Base-by-base conservation (phyloP, 2,113 vertebrate species). In the Etheostoma cragini region DNA sequence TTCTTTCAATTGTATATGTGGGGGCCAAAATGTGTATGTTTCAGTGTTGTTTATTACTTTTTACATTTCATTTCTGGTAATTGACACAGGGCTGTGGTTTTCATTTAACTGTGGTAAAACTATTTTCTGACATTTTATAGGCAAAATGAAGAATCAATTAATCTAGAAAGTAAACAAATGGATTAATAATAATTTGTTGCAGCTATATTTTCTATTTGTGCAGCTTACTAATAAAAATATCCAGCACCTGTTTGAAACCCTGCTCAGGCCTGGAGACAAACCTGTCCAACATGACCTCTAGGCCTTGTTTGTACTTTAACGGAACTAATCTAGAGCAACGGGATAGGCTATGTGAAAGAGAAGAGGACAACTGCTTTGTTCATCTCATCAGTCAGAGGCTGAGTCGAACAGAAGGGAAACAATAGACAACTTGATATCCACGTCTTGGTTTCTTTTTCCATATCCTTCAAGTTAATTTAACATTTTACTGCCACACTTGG, bases 381-480 rank as follows among this genome's bases (percentile, higher is more conserved):
- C 26, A 12, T 13, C 7, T 76, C 17, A 63, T 84, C 64, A 24
- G 13, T 56, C 16, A 53, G 64, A 71, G 57, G 7, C 33, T 26
- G 19, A 63, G 33, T 68, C 57, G 0, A 57, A 80, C 8, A 64
- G 38, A 8, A 17, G 0, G 13, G 21, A 17, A 45, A 70, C 24
- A 6, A 72, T 60, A 79, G 66, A 72, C 58, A 82, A 82, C 76
- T 17, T 17, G 50, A 76, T 67, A 67, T 67, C 56, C 45, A 13
- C 0, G 17, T 62, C 46, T 21, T 24, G 73, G 71, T 76, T 73
- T 72, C 72, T 68, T 35, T 3, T 63, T 76, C 54, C 56, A 72
- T 70, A 58, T 61, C 64, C 15, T 54, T 66, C 5, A 33, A 19
- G 67, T 56, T 54, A 22, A 30, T n/a, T 75, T 45, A 16, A 60